Evolutionary conservation across 2,888 invertebrate genomes (phyloP).

Genomic region (Lacanobia wlatinum): DNA sequence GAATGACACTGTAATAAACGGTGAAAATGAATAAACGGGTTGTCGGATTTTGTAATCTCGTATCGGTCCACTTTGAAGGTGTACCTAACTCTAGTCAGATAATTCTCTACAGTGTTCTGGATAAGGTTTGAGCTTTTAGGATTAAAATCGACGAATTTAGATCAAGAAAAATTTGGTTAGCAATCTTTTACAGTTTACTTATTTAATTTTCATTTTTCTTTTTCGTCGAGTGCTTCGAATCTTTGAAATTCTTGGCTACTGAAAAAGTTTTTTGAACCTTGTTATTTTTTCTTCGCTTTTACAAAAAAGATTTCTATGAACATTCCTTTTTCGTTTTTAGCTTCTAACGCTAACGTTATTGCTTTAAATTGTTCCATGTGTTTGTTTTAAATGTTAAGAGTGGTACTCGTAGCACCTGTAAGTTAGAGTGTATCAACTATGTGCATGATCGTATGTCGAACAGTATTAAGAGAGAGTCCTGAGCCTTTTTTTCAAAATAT

Average conservation of each 20-base stretch:
- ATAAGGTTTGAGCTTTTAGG: constrained; percentile 87
- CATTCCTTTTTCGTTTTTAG: constrained; percentile 58
- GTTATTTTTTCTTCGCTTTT: constrained; percentile 37
- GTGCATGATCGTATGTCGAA: constrained; percentile 47
- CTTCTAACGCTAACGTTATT: constrained; percentile 46
- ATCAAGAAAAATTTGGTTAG: constrained; percentile 45
- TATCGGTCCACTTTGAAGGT: constrained; percentile 63
- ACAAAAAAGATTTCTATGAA: constrained; percentile 45
- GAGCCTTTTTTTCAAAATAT: constrained; percentile 74
- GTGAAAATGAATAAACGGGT: constrained; percentile 9
- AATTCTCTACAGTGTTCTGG: constrained; percentile 74
- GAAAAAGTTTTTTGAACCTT: constrained; percentile 13
- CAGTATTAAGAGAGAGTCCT: constrained; percentile 73
- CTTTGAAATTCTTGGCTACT: constrained; percentile 28
- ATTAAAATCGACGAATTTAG: constrained; percentile 82
- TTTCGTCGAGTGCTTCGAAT: constrained; percentile 53
- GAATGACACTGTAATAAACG: neutral
- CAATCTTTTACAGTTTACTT: constrained; percentile 28
- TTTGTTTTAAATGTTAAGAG: constrained; percentile 49
- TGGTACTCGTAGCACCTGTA: constrained; percentile 39
- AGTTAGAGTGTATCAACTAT: constrained; percentile 49
- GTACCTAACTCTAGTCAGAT: constrained; percentile 75
- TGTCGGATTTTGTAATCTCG: constrained; percentile 62
- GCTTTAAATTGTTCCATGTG: constrained; percentile 44
- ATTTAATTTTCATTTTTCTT: constrained; percentile 34